Percentiles rank a stretch among this genome's conserved stretches.
These are phyloP conservation scores for Mylabris sibirica DNA, from an alignment of 2,888 invertebrate species.

Conservation along the genomic window DNA sequence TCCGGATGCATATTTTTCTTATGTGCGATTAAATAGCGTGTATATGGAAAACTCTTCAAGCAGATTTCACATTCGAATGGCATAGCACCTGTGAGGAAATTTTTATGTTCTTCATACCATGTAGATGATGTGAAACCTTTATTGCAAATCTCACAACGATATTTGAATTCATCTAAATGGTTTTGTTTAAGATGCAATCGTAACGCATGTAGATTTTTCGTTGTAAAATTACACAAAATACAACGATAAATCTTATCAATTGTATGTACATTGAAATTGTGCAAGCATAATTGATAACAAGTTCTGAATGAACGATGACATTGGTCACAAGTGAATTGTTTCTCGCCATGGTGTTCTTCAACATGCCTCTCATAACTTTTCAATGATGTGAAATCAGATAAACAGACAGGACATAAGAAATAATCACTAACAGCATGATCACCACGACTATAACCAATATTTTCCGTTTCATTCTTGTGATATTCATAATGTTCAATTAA, in stretches of 20 bases:
- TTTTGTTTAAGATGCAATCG: slow-evolving; percentile 53
- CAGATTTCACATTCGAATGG: slow-evolving; percentile 65
- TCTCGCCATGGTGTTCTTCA: slow-evolving; percentile 47
- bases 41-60: slow-evolving; percentile 63
- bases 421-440: slow-evolving; percentile 38
- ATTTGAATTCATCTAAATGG: slow-evolving; percentile 59
- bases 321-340: slow-evolving; percentile 59
- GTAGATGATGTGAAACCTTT: slow-evolving; percentile 66
- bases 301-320: slow-evolving; percentile 53
- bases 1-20: slow-evolving; percentile 37
- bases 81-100: slow-evolving; percentile 64
- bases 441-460: slow-evolving; percentile 21
- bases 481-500: slow-evolving; percentile 38
- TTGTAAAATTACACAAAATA: slow-evolving; percentile 52
- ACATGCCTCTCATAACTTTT: slow-evolving; percentile 51
- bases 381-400: slow-evolving; percentile 47
- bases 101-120: slow-evolving; percentile 65
- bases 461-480: slow-evolving; percentile 40
- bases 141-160: slow-evolving; percentile 64
- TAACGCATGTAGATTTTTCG: slow-evolving; percentile 48
- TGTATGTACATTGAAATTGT: slow-evolving; percentile 49
- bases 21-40: slow-evolving; percentile 63
- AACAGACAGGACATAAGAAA: slow-evolving; percentile 45
- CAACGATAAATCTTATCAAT: slow-evolving; percentile 51
- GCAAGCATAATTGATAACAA: slow-evolving; percentile 53